phyloP scores from a whole-genome alignment of 2,888 invertebrate species.

The Sminthurinus aureus region DNA sequence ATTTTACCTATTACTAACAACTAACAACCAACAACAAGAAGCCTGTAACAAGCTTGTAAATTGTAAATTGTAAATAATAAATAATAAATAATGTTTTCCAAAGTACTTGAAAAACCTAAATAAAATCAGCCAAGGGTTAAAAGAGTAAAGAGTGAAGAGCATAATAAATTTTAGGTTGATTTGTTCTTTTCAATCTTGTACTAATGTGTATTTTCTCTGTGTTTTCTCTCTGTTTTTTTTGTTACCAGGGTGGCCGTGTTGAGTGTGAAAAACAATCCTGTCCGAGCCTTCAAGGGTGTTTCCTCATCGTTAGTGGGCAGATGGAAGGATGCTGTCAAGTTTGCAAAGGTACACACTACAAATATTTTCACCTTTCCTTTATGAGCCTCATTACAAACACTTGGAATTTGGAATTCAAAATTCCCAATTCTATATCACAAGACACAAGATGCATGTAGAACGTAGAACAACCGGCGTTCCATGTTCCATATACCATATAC shows the following conservation, averaged over 20 bases:
- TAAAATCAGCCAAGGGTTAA: too few species aligned
- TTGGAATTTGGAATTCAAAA: neutral
- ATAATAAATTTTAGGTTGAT: too few species aligned
- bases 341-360: constrained; percentile 73
- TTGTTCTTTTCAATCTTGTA: neutral
- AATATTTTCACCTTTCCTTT: constrained; percentile 2
- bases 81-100: too few species aligned
- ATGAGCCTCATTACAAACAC: constrained; percentile 28
- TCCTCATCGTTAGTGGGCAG: constrained; percentile 75
- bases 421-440: too few species aligned
- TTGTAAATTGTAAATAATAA: too few species aligned
- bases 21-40: too few species aligned
- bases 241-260: constrained; percentile 81
- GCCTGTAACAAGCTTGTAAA: too few species aligned
- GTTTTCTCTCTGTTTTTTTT: constrained; percentile 62
- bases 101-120: too few species aligned
- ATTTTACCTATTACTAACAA: too few species aligned
- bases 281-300: constrained; percentile 84
- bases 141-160: too few species aligned
- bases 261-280: constrained; percentile 79
- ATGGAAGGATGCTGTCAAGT: constrained; percentile 76
- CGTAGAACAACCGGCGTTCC: too few species aligned
- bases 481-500: neutral
- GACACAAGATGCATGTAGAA: too few species aligned
- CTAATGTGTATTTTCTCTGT: constrained; percentile 34